phyloP scores from a whole-genome alignment of 2,113 vertebrate genomes.

The Delphinus delphis region DNA sequence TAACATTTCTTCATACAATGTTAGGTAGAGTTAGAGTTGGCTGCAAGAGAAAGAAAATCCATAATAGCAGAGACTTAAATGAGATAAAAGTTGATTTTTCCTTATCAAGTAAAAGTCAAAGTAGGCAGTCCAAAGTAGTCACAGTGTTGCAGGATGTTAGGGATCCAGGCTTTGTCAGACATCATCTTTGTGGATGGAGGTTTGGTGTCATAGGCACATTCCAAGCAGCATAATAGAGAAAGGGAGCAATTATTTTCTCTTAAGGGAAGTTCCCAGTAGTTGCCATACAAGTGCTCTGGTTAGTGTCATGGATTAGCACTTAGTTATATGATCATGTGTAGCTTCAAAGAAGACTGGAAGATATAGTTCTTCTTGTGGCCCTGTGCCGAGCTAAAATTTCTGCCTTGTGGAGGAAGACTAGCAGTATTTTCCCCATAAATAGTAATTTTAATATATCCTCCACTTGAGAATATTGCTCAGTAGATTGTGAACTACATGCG shows the following conservation, averaged over 20 bases:
- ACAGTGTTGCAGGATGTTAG: neutral
- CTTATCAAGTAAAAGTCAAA: neutral
- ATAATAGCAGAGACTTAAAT: neutral
- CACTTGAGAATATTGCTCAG: neutral
- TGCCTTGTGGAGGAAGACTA: neutral
- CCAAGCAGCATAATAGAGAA: neutral
- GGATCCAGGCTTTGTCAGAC: neutral
- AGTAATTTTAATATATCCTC: neutral
- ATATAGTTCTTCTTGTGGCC: neutral
- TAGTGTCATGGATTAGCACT: neutral
- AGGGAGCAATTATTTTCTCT: neutral
- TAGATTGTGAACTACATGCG: neutral
- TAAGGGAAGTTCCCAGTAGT: neutral
- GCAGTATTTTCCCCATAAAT: neutral
- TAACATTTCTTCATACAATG: neutral
- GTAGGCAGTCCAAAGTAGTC: neutral
- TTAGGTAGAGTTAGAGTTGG: neutral
- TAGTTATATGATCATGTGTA: neutral
- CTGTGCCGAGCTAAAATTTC: neutral
- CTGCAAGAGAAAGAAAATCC: neutral
- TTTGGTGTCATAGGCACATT: too few relatives aligned
- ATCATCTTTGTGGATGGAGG: neutral
- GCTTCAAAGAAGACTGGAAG: neutral
- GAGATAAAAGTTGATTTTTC: neutral
- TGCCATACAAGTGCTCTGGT: neutral